Evolutionary conservation across 1,140 invertebrate species (phyloP).

Genomic region (Pogonognathellus flavescens): DNA sequence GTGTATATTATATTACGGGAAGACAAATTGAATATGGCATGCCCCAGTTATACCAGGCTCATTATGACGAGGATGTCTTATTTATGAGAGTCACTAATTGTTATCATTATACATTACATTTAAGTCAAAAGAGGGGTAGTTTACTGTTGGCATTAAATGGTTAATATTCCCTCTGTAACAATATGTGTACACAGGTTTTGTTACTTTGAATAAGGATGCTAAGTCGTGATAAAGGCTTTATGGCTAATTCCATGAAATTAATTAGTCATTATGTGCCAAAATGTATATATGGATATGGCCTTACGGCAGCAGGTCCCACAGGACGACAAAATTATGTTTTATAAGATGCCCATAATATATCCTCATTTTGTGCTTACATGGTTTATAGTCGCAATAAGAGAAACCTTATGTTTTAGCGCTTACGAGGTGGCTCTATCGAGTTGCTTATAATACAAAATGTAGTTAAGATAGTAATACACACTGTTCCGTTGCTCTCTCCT

Average conservation of each 20-base stretch:
- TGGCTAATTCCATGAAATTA: constrained; percentile 53
- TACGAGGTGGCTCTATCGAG: background rate
- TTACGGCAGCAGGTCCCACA: constrained; percentile 26
- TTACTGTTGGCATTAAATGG: constrained; percentile 33
- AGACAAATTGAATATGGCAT: constrained; percentile 44
- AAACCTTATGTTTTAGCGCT: constrained; percentile 24
- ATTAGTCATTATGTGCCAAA: constrained; percentile 53
- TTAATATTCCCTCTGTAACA: constrained; percentile 31
- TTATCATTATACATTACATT: constrained; percentile 35
- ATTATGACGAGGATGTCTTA: constrained; percentile 36
- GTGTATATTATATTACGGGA: no score
- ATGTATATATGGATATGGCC: constrained; percentile 47
- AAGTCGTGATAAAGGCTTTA: constrained; percentile 49
- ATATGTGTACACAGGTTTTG: constrained; percentile 42
- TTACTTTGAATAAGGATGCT: constrained; percentile 2
- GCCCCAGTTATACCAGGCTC: constrained; percentile 34
- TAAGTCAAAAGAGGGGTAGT: constrained; percentile 31
- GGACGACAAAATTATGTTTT: constrained; percentile 24
- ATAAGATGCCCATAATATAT: constrained; percentile 4
- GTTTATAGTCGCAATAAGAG: constrained; percentile 35
- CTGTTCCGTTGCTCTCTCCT: background rate
- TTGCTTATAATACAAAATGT: background rate
- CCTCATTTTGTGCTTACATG: background rate
- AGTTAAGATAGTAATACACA: background rate
- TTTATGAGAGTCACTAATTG: constrained; percentile 22